Conservation (phyloP, 2,113 vertebrate genomes). For the Rhineura floridana region DNA sequence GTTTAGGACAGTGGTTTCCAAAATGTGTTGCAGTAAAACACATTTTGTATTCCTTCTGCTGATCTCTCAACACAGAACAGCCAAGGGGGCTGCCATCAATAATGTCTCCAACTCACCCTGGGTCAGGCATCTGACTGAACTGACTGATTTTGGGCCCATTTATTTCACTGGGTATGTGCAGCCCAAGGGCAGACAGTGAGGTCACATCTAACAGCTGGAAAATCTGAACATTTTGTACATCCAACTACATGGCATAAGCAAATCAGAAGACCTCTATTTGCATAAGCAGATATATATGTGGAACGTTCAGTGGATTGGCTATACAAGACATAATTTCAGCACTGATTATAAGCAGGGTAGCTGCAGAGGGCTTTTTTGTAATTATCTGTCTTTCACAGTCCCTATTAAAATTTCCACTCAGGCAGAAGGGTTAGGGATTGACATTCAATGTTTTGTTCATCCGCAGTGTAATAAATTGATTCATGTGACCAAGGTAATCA, state of each 20-base stretch:
- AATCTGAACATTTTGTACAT: background rate
- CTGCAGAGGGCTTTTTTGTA: background rate
- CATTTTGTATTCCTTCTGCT: too few species aligned
- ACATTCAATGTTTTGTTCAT: conserved; percentile 25
- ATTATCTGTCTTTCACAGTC: conserved; percentile 7
- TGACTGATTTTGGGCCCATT: background rate
- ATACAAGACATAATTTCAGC: background rate
- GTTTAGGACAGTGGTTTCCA: background rate
- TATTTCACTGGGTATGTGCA: background rate
- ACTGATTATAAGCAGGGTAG: background rate
- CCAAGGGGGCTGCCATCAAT: background rate
- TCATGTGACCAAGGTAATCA: conserved; percentile 4
- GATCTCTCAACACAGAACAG: too few species aligned
- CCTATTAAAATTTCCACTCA: conserved; percentile 43
- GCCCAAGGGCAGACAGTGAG: background rate
- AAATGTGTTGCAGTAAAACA: background rate
- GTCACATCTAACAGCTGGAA: background rate
- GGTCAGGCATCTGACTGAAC: background rate
- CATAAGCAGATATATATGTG: fast-evolving
- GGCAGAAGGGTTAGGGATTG: background rate
- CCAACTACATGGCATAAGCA: background rate
- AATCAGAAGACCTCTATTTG: background rate
- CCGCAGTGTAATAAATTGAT: conserved; percentile 15
- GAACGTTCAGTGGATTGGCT: background rate
- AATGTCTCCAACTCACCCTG: too few species aligned